Base-by-base conservation (phyloP, 2,113 vertebrate species). In the Microtus ochrogaster region DNA sequence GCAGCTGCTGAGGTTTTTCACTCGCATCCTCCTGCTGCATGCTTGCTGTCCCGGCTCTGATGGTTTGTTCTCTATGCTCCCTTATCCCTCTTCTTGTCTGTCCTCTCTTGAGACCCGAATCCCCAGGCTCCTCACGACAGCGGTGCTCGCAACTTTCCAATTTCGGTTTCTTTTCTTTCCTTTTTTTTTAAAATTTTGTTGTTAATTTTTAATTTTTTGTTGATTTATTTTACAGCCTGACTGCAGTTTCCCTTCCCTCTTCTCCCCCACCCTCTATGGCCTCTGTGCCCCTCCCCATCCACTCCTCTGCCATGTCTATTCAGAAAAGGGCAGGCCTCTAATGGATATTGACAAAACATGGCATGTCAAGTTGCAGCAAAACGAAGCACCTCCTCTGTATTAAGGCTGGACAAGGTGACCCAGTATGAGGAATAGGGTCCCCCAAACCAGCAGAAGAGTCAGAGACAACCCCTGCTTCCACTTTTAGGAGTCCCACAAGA, bases 141-240 rank as follows among this genome's bases (percentile, higher is more conserved):
- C 24, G 47, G 17, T 73, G 33, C 24, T 68, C 70, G 7, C 12
- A 86, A 7, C 21, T 83, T 58, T 58, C 19, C 58, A 58, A 58
- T 58, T 58, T 44, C 44, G 92, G 24, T 22, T 33, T n/a, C 30
- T 66, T 92, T 89, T 76, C 79, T 87, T 33, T 16, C 13, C 30
- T 36, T 33, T 1, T 49, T 66, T 28, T 49, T 66, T 12, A 1
- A 16, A 1, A 16, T 70, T 70, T 70, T 13, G 28, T 39, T 73
- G n/a, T 12, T 72, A 7, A 7, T 36, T n/a, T 21, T 3, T 2
- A 1, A 72, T 21, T 9, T n/a, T n/a, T 9, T n/a, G n/a, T 21
- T 19, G 8, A 39, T 21, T 10, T 72, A 72, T 39, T n/a, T 72
- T 39, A 39, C 36, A 72, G 21, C 36, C 36, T 21, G 17, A 10